These are phyloP conservation scores for Dicerorhinus sumatrensis DNA, from an alignment of 2,113 vertebrate species.

Conservation along the genomic window DNA sequence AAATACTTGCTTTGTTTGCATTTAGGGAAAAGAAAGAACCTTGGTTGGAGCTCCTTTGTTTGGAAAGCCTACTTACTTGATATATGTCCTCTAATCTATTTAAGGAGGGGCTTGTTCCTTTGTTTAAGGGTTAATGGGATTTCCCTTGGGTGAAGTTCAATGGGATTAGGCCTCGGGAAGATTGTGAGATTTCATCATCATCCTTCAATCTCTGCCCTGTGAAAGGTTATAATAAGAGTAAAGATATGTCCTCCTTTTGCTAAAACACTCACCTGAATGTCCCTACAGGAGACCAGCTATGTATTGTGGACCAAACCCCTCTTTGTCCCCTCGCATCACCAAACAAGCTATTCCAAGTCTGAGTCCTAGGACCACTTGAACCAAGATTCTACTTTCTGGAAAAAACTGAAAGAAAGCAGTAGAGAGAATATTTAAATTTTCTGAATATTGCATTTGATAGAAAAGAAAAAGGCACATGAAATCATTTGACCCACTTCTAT, in stretches of 20 bases:
- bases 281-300: neutral
- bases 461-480: neutral
- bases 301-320: neutral
- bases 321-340: neutral
- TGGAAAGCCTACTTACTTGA: slow-evolving; percentile 33
- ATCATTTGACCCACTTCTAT: neutral
- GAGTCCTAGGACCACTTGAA: neutral
- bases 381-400: neutral
- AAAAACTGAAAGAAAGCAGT: neutral
- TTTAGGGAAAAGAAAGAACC: slow-evolving; percentile 8
- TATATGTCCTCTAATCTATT: slow-evolving; percentile 54
- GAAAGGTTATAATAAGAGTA: slow-evolving; percentile 31
- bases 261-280: neutral
- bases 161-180: slow-evolving; percentile 14
- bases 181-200: slow-evolving; percentile 40
- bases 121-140: slow-evolving; percentile 45
- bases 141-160: slow-evolving; percentile 59
- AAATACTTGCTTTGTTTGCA: slow-evolving; percentile 50
- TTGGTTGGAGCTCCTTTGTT: slow-evolving; percentile 14
- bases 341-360: neutral
- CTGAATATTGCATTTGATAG: neutral
- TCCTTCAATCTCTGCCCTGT: slow-evolving; percentile 26
- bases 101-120: slow-evolving; percentile 37
- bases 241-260: neutral
- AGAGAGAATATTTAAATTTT: neutral